Percentiles rank a stretch among this genome's conserved stretches.
phyloP scores from a whole-genome alignment of 2,888 invertebrate genomes.

The Branchipolynoe longqiensis region DNA sequence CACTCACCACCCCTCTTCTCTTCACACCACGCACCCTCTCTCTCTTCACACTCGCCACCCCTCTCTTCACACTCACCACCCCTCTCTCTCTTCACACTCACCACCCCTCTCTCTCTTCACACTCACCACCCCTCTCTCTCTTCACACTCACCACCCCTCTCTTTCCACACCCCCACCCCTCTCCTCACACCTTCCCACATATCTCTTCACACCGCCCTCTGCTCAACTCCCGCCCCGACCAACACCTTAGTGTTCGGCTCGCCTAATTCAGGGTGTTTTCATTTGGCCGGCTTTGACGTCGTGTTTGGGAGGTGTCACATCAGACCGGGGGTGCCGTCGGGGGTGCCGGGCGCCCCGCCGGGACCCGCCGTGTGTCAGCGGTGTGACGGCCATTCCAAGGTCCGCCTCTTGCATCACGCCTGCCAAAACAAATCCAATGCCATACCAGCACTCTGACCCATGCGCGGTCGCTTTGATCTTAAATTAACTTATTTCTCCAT shows the following conservation, averaged over 20 bases:
- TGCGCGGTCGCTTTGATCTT: slow-evolving; percentile 5
- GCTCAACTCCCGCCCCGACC: too few relatives aligned
- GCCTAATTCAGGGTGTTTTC: slow-evolving; percentile 24
- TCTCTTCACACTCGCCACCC: too few relatives aligned
- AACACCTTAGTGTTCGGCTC: too few relatives aligned
- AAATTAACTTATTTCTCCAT: slow-evolving; percentile 45
- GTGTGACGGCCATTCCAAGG: slow-evolving; percentile 2
- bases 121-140: neutral
- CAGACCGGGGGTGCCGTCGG: neutral
- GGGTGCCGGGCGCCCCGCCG: neutral
- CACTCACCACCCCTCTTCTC: too few relatives aligned
- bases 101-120: neutral
- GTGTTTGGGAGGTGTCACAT: slow-evolving; percentile 47
- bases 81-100: too few relatives aligned
- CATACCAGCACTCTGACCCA: neutral
- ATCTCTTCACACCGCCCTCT: neutral
- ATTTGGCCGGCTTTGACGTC: slow-evolving; percentile 27
- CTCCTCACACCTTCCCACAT: too few relatives aligned
- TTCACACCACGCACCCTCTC: too few relatives aligned
- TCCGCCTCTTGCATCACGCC: slow-evolving; percentile 9
- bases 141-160: neutral
- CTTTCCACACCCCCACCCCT: neutral
- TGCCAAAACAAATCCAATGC: slow-evolving; percentile 17
- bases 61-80: neutral
- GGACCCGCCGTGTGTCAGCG: neutral